Percentiles rank a stretch among this genome's conserved stretches.
Conservation (phyloP, 2,797 vertebrate species). For the Eulemur mongoz region DNA sequence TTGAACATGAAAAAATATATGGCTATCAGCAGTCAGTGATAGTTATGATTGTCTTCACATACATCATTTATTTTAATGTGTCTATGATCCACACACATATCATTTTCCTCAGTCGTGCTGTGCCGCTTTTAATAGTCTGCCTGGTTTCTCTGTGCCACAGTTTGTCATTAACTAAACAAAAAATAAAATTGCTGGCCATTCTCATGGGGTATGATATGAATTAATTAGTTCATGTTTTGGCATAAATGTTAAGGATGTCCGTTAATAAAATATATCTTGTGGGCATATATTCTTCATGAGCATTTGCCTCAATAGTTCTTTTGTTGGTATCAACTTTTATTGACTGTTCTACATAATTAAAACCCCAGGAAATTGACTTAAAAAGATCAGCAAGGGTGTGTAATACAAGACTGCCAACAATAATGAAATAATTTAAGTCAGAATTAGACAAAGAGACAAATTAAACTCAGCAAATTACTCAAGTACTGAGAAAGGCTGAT, state of each 20-base stretch:
- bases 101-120: background rate
- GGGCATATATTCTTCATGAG: slow-evolving; percentile 58
- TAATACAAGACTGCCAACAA: slow-evolving; percentile 59
- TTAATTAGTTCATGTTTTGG: slow-evolving; percentile 58
- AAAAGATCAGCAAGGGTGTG: slow-evolving; percentile 62
- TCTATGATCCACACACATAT: background rate
- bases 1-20: slow-evolving; percentile 9
- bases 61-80: background rate
- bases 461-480: slow-evolving; percentile 78
- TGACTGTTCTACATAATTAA: slow-evolving; percentile 76
- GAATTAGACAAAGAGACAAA: slow-evolving; percentile 79
- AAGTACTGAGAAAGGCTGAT: slow-evolving; percentile 75
- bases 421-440: slow-evolving; percentile 79
- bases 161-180: slow-evolving; percentile 60
- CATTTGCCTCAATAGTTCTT: slow-evolving; percentile 66
- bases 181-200: slow-evolving; percentile 52
- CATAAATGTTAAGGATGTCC: slow-evolving; percentile 30
- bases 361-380: slow-evolving; percentile 68
- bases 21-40: background rate
- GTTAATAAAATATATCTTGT: slow-evolving; percentile 58
- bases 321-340: slow-evolving; percentile 74
- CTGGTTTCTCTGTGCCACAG: background rate
- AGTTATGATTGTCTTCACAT: background rate
- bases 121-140: background rate
- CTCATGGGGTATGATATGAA: background rate